A percentile compares a stretch with the other conserved stretches of the same genome.
These are phyloP conservation scores for Orientallactaga sibirica DNA, from an alignment of 2,797 vertebrate genomes.

Conservation along the genomic window DNA sequence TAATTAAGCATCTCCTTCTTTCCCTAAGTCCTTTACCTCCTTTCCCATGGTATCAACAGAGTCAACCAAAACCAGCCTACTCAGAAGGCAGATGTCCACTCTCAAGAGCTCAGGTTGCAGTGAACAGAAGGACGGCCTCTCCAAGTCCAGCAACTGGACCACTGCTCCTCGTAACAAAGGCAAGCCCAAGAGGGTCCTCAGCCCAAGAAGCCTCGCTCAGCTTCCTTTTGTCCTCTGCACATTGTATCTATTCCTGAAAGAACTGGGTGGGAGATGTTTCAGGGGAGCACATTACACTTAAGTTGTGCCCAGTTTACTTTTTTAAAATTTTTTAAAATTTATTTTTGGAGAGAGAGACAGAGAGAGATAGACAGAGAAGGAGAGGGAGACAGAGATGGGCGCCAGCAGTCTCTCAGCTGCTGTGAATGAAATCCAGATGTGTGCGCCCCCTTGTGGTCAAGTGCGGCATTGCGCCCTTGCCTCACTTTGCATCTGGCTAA, in stretches of 20 bases:
- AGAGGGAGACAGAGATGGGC: no score
- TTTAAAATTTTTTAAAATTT: no score
- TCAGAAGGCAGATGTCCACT: conserved; percentile 75
- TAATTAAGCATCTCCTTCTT: not conserved
- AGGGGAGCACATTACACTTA: not conserved
- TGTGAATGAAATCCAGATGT: no score
- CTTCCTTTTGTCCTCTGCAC: not conserved
- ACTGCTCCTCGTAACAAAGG: conserved; percentile 73
- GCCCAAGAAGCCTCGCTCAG: not conserved
- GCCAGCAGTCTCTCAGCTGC: no score
- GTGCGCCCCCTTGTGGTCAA: no score
- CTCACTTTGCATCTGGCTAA: no score
- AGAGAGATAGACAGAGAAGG: no score
- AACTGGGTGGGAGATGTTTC: not conserved
- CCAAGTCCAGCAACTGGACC: conserved; percentile 52
- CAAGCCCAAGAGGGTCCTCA: conserved; percentile 59
- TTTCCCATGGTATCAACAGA: conserved; percentile 82
- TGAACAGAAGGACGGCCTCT: conserved; percentile 63
- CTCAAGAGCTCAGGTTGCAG: conserved; percentile 8
- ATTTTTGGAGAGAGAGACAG: no score
- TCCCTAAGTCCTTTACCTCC: conserved; percentile 6
- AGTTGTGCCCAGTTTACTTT: not conserved
- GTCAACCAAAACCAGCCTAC: conserved; percentile 88
- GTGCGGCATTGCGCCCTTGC: no score
- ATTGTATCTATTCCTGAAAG: not conserved